phyloP scores from a whole-genome alignment of 2,113 vertebrate species.

The Podiceps cristatus region DNA sequence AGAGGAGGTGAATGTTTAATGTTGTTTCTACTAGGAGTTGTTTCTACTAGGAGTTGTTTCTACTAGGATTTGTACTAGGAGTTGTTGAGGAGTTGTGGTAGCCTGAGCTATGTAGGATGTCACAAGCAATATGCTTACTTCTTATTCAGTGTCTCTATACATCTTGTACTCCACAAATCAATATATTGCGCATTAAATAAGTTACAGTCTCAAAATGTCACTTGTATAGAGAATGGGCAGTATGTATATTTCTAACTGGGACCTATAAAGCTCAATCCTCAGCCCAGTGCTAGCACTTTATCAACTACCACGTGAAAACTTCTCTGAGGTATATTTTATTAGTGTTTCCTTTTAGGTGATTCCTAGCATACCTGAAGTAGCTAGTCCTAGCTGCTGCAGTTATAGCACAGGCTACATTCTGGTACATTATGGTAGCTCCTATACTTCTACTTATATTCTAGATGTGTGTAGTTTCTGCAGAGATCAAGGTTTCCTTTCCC shows the following conservation, averaged over 20 bases:
- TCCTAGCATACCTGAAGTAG: background rate
- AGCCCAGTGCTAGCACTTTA: background rate
- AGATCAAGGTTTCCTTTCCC: background rate
- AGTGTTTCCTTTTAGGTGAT: background rate
- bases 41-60: too few species aligned
- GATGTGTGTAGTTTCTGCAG: background rate
- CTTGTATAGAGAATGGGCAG: background rate
- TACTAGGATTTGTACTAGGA: background rate
- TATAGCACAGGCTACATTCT: fast-evolving
- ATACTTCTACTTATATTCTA: background rate
- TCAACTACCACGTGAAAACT: background rate
- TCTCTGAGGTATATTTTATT: background rate
- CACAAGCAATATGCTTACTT: fast-evolving
- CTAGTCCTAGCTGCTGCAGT: background rate
- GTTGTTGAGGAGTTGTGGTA: fast-evolving
- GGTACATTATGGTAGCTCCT: fast-evolving
- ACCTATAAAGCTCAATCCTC: background rate
- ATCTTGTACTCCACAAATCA: background rate
- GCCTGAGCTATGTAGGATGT: background rate
- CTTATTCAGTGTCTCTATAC: background rate
- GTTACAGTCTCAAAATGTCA: background rate
- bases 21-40: background rate
- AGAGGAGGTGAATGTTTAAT: too few species aligned
- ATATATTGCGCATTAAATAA: background rate
- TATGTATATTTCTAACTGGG: background rate